These are phyloP conservation scores for Mormyrops boulengeri DNA, from an alignment of 2,797 vertebrate species.

Conservation along the genomic window DNA sequence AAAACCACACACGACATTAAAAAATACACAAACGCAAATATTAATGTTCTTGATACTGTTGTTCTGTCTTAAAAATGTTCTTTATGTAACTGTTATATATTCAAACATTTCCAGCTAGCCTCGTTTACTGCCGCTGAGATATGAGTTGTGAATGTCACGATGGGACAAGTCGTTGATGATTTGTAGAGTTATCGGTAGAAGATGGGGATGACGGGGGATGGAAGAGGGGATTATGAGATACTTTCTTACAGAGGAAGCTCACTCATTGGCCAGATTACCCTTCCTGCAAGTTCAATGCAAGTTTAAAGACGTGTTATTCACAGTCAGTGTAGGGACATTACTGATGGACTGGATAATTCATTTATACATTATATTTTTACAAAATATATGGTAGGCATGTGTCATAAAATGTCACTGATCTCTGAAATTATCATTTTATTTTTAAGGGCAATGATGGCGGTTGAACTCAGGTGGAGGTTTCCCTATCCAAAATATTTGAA, in stretches of 20 bases:
- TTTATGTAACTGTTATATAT: not conserved
- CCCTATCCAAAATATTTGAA: constrained; percentile 90
- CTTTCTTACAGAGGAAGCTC: not conserved
- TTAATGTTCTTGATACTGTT: not conserved
- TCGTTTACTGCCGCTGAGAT: not conserved
- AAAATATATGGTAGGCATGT: not conserved
- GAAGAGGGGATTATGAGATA: not conserved
- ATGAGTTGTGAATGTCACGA: no score
- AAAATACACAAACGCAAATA: not conserved
- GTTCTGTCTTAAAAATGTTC: not conserved
- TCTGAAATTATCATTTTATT: constrained; percentile 19
- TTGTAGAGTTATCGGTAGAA: not conserved
- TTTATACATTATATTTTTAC: not conserved
- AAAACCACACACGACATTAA: not conserved
- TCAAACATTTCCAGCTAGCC: not conserved
- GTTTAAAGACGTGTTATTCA: not conserved
- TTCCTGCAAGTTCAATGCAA: not conserved
- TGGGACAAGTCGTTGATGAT: not conserved
- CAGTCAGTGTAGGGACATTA: not conserved
- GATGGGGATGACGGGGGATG: not conserved
- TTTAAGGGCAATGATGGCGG: constrained; percentile 80
- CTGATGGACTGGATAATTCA: not conserved
- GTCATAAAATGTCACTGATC: not conserved
- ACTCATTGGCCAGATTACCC: not conserved
- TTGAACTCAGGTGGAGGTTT: constrained; percentile 86